Percentiles rank a stretch among this genome's conserved stretches.
These are phyloP conservation scores for Lasioglossum vierecki DNA, from an alignment of 2,888 invertebrate species.

Conservation along the genomic window DNA sequence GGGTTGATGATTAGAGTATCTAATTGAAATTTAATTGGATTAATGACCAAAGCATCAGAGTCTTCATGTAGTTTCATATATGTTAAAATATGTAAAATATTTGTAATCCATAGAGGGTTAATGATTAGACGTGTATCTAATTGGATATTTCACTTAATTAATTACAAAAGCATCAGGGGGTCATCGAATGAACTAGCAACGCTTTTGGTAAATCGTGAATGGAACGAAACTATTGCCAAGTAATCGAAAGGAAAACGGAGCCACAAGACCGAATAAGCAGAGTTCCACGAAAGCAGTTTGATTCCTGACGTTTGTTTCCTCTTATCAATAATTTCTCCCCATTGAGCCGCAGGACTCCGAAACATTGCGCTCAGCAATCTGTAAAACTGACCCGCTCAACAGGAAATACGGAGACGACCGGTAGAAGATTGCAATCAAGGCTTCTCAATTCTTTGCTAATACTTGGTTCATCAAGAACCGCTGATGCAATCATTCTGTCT, in stretches of 20 bases:
- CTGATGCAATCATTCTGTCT: slow-evolving; percentile 65
- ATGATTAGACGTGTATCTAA: not conserved
- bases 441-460: slow-evolving; percentile 62
- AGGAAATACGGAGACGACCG: slow-evolving; percentile 15
- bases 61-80: no score
- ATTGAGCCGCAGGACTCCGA: not conserved
- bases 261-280: not conserved
- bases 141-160: not conserved
- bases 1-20: no score
- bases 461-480: slow-evolving; percentile 62
- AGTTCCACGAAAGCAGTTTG: not conserved
- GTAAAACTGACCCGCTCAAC: slow-evolving; percentile 30
- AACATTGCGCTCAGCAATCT: slow-evolving; percentile 30
- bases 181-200: not conserved
- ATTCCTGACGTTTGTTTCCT: not conserved
- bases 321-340: slow-evolving; percentile 16
- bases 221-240: not conserved
- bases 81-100: no score
- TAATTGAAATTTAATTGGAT: no score
- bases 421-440: slow-evolving; percentile 65
- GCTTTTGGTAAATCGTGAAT: not conserved
- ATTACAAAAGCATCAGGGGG: not conserved
- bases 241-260: not conserved
- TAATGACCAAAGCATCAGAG: no score
- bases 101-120: no score